Evolutionary conservation across 2,797 vertebrate species (phyloP), one percentile per base, ranked within the genome.

Genomic region (Parauchenoglanis punctatus): DNA sequence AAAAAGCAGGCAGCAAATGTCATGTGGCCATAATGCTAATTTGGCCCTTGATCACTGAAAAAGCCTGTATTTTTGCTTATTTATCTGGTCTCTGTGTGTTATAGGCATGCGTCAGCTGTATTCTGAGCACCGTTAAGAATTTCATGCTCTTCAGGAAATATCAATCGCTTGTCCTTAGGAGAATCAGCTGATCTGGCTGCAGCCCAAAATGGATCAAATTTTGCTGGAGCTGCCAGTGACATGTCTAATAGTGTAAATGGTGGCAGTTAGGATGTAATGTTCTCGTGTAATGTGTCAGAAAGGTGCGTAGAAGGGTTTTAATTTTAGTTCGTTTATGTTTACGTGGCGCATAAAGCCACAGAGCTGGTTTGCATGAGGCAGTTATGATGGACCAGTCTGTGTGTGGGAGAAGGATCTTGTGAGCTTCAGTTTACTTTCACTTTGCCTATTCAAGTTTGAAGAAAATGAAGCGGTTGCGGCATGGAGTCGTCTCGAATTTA

Each of bases 71-170:
- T 73, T 28, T 18, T 15, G 68, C 7, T 61, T 35, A 18, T 88
- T 76, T 8, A 17, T 28, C 20, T 40, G 49, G 28, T 81, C 52
- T 63, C 28, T n/a, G 4, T 56, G 44, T 75, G 70, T 73, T 87
- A 31, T 70, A 23, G 13, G 44, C 49, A 63, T 56, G 28, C 75
- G 49, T 59, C 49, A 40, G 61, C 23, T 44, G 17, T 40, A 17
- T 56, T 25, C 28, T 84, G 49, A 54, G 7, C 25, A n/a, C 35
- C 44, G n/a, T 76, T 58, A 86, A 83, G 59, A 7, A 76, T 72
- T 28, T 59, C 20, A 10, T 8, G 72, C 87, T 85, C 65, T 90
- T 90, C 46, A 87, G 90, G 89, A 90, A 87, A 67, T 77, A 85
- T 77, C 35, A 83, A 44, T 80, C 17, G n/a, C 67, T 84, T 78